Base-by-base conservation (phyloP, 2,797 vertebrate species). In the Bovichtus variegatus region DNA sequence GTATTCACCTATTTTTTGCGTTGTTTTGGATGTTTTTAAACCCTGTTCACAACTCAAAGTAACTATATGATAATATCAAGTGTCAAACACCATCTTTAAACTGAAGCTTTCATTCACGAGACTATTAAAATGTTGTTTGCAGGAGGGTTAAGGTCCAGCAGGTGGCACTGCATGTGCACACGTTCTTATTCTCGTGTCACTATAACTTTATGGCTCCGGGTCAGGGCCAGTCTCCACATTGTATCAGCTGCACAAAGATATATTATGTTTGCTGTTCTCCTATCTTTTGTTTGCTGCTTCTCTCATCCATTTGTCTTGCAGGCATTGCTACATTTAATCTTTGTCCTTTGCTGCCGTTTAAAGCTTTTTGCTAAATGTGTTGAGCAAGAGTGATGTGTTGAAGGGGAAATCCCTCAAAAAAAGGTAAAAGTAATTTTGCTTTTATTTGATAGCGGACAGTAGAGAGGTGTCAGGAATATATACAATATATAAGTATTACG, bases 151-250 rank as follows among this genome's bases (percentile, higher is more conserved):
- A 36, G 1, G 3, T n/a, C 78, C 72, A 75, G 66, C 41, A 75
- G 78, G 54, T 18, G 71, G 78, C 9, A 34, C 71, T 41, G 9
- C 15, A 34, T 49, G n/a, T 3, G 1, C n/a, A 65, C 54, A 23
- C 6, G 41, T n/a, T 31, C 25, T 63, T 5, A 44, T 7, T 27
- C 0, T 1, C 2, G 11, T 15, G 12, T 43, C 8, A 10, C 2
- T 3, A 2, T 16, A 9, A 21, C 40, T 6, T 63, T n/a, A 27
- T 29, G 29, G 29, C 29, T 64, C 4, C 9, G 43, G 31, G 18
- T 49, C 51, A 57, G 18, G 1, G 43, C 2, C 12, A 0, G 31
- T 50, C 5, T 64, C 29, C 15, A 12, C 18, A 25, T 15, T 19
- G 1, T 5, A n/a, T 55, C 19, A 41, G 2, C 19, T 58, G 36